Evolutionary conservation across 2,888 invertebrate species (phyloP), one percentile per base, ranked within the genome.

Genomic region (Phragmatobia fuliginosa): DNA sequence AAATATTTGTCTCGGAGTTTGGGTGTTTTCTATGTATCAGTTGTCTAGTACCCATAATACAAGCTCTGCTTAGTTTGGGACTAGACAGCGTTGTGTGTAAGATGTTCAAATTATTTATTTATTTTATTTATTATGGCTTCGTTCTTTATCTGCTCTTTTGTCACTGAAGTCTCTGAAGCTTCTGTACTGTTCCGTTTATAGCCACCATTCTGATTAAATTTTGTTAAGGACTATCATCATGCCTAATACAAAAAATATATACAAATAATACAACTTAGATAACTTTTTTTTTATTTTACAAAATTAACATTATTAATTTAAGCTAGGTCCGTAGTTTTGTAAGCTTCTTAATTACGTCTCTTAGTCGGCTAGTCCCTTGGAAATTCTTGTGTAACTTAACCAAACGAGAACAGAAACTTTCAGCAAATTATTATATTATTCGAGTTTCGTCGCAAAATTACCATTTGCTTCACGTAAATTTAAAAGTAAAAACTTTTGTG

Each of bases 381-480:
- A 68, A 36, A 16, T 33, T 7, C 45, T 4, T 14, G 7, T 2
- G 59, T n/a, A 62, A 10, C 58, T 18, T 32, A n/a, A 11, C 41
- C 8, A 49, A 45, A 62, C 41, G n/a, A 56, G 7, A 32, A 18
- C 25, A 41, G 63, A 62, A 63, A n/a, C 62, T 56, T 62, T 63
- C 18, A 59, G 33, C 33, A 33, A 45, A 62, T 59, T 25, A 63
- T 41, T 63, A 62, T 25, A 63, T 41, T 63, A 62, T 25, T 56
- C 38, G 32, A 58, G 10, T 38, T 16, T 6, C 14, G 28, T 56
- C 56, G 28, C 25, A 25, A 64, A 68, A 31, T 68, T 68, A 68
- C 49, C 60, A 64, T 63, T 60, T 49, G n/a, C 68, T 64, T 38
- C 31, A 33, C 59, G 36, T 41, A 49, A n/a, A 63, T 62, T 62